Percentiles rank a stretch among this genome's conserved stretches.
These are phyloP conservation scores for Toxotes chatareus DNA, from an alignment of 2,113 vertebrate species.

Conservation along the genomic window DNA sequence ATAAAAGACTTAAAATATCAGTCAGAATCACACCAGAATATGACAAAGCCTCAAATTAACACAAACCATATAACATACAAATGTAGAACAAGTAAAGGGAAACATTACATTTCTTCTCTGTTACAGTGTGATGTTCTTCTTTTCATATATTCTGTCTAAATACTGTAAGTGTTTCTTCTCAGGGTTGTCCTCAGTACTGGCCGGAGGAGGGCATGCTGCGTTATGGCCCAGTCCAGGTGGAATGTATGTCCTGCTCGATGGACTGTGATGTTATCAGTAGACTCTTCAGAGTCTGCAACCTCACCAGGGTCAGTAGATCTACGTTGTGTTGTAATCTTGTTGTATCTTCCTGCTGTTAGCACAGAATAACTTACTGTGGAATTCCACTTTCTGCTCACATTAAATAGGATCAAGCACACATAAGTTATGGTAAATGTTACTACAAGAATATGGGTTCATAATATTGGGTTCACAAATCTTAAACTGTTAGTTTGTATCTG, in stretches of 20 bases:
- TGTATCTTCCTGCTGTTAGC: background rate
- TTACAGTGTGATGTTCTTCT: background rate
- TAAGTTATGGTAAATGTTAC: too few species aligned
- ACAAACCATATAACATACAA: too few species aligned
- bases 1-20: too few species aligned
- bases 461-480: too few species aligned
- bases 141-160: background rate
- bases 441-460: too few species aligned
- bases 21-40: too few species aligned
- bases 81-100: too few species aligned
- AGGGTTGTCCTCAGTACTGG: conserved; percentile 99
- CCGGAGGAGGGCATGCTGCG: conserved; percentile 95
- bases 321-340: background rate
- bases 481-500: too few species aligned
- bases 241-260: conserved; percentile 98
- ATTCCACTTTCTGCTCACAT: too few species aligned
- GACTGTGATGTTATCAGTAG: conserved; percentile 97
- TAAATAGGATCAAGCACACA: too few species aligned
- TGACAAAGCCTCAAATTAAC: too few species aligned
- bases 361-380: too few species aligned
- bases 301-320: conserved; percentile 91
- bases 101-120: background rate
- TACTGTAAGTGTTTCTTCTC: conserved; percentile 20
- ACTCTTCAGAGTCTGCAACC: conserved; percentile 99
- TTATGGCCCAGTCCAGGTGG: conserved; percentile 97